A percentile compares a stretch with the other conserved stretches of the same genome.
Evolutionary conservation across 1,140 invertebrate species (phyloP).

Genomic region (Mycetomoellerius zeteki): DNA sequence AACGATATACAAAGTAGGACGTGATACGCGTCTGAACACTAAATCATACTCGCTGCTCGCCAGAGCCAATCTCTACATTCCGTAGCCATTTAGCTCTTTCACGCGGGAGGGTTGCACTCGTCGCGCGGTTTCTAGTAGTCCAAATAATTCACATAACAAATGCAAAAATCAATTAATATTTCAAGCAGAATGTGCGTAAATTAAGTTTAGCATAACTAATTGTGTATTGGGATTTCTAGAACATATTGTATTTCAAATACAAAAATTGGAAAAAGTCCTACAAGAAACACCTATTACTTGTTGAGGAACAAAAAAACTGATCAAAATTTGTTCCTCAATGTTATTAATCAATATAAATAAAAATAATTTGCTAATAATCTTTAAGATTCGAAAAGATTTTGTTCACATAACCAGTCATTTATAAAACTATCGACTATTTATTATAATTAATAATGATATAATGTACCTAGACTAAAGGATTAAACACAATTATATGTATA

Average conservation of each 20-base stretch:
- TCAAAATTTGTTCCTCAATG: no score
- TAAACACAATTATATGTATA: background rate
- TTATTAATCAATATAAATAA: background rate
- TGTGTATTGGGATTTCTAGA: background rate
- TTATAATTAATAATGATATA: no score
- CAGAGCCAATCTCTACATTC: conserved; percentile 47
- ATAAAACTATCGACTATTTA: background rate
- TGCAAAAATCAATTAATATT: conserved; percentile 3
- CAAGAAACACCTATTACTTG: no score
- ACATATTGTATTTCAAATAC: background rate
- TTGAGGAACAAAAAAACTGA: no score
- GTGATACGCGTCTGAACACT: conserved; percentile 47
- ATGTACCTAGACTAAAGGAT: background rate
- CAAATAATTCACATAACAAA: conserved; percentile 15
- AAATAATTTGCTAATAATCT: background rate
- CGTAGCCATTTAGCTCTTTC: conserved; percentile 38
- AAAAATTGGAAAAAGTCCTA: no score
- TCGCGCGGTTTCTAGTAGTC: background rate
- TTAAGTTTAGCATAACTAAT: background rate
- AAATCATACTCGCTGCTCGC: conserved; percentile 47
- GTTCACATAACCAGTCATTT: background rate
- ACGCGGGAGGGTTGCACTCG: background rate
- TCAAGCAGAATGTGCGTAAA: background rate
- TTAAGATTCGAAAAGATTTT: background rate
- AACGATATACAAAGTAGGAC: conserved; percentile 66